A percentile compares a stretch with the other conserved stretches of the same genome.
Evolutionary conservation across 2,888 invertebrate species (phyloP).

Genomic region (Anticlea derivata): DNA sequence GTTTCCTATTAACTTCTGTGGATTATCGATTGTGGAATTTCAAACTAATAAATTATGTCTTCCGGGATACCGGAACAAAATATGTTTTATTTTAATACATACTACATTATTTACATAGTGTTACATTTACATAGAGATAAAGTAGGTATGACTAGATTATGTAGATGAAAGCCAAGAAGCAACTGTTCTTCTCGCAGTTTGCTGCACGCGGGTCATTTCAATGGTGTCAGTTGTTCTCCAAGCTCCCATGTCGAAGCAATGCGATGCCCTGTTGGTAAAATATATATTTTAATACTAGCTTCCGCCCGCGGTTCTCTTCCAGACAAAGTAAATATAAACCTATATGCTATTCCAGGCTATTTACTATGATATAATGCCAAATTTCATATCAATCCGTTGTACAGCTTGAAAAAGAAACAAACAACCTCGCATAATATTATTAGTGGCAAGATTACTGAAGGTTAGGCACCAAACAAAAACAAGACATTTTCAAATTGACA

Average conservation of each 20-base stretch:
- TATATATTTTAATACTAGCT: too few relatives aligned
- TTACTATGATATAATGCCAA: too few relatives aligned
- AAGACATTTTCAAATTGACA: neutral
- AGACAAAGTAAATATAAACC: too few relatives aligned
- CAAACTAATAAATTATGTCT: slow-evolving; percentile 76
- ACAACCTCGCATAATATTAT: too few relatives aligned
- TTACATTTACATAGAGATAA: neutral
- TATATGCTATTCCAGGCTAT: too few relatives aligned
- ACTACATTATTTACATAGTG: slow-evolving; percentile 6
- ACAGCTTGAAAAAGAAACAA: too few relatives aligned
- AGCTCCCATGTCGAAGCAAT: slow-evolving; percentile 72
- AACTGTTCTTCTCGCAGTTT: slow-evolving; percentile 60
- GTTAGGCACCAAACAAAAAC: neutral
- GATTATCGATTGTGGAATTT: slow-evolving; percentile 78
- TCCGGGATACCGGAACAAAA: slow-evolving; percentile 57
- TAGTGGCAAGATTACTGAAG: too few relatives aligned
- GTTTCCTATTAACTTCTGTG: slow-evolving; percentile 75
- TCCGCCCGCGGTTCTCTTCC: too few relatives aligned
- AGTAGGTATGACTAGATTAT: neutral
- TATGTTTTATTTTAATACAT: slow-evolving; percentile 50
- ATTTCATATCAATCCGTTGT: too few relatives aligned
- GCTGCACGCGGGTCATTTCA: slow-evolving; percentile 65
- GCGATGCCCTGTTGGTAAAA: slow-evolving; percentile 65
- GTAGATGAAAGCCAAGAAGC: slow-evolving; percentile 57
- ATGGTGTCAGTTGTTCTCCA: slow-evolving; percentile 68